Evolutionary conservation across 2,113 vertebrate species (phyloP).

Genomic region (Daboia siamensis): DNA sequence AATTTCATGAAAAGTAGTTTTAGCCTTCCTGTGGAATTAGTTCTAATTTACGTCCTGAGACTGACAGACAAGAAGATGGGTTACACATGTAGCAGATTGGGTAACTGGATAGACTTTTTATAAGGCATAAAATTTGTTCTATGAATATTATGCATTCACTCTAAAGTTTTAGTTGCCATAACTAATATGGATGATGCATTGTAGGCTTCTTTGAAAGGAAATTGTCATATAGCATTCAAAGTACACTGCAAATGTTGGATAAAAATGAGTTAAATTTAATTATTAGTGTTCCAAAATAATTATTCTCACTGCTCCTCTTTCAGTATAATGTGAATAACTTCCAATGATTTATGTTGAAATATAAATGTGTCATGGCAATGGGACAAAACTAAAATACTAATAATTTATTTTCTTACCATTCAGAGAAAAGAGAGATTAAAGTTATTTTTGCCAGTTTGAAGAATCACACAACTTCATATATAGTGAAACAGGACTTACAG

Average conservation of each 20-base stretch:
- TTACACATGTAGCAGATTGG: neutral
- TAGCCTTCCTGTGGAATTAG: neutral
- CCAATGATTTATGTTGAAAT: neutral
- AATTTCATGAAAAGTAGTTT: neutral
- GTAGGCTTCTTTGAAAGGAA: neutral
- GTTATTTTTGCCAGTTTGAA: neutral
- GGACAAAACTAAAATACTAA: neutral
- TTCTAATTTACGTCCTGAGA: neutral
- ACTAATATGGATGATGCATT: neutral
- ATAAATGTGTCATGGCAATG: neutral
- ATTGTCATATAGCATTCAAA: neutral
- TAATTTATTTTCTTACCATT: neutral
- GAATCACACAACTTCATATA: neutral
- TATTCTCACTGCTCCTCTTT: neutral
- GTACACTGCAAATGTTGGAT: neutral
- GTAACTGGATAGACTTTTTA: neutral
- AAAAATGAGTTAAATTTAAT: neutral
- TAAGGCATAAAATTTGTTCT: neutral
- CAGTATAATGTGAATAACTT: neutral
- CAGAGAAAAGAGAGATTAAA: neutral
- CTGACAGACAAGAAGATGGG: neutral
- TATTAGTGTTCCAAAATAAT: neutral
- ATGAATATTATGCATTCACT: neutral
- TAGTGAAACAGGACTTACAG: neutral
- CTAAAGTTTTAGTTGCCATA: neutral